These are phyloP conservation scores for Isichthys henryi DNA, from an alignment of 2,113 vertebrate species.

Conservation along the genomic window DNA sequence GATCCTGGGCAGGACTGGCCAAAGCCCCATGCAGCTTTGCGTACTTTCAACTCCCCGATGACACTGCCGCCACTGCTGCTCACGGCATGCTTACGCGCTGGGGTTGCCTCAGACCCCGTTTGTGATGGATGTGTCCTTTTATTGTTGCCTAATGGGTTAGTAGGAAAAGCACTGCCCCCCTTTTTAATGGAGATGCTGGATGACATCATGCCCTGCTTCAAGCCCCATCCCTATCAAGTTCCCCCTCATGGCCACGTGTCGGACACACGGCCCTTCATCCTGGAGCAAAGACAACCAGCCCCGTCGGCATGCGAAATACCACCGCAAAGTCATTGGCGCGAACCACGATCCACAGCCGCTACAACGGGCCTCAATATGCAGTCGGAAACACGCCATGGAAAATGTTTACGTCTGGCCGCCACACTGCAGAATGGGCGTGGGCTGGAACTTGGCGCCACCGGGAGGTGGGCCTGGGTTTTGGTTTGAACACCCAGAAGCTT, in stretches of 20 bases:
- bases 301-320: constrained; percentile 9
- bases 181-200: neutral
- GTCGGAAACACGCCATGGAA: constrained; percentile 10
- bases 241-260: neutral
- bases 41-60: neutral
- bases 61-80: neutral
- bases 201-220: neutral
- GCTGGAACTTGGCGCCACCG: neutral
- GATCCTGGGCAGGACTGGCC: neutral
- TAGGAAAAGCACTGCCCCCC: neutral
- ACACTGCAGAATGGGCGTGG: neutral
- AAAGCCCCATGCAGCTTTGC: neutral
- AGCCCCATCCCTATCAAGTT: neutral
- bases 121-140: neutral
- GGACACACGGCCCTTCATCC: neutral
- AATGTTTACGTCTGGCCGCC: constrained; percentile 18
- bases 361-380: neutral
- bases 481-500: neutral
- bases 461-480: neutral
- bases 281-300: constrained; percentile 17
- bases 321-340: neutral
- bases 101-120: neutral
- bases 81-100: neutral
- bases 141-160: neutral
- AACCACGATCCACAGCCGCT: neutral